Conservation (phyloP, 1,140 invertebrate genomes). For the Drosophila elegans region DNA sequence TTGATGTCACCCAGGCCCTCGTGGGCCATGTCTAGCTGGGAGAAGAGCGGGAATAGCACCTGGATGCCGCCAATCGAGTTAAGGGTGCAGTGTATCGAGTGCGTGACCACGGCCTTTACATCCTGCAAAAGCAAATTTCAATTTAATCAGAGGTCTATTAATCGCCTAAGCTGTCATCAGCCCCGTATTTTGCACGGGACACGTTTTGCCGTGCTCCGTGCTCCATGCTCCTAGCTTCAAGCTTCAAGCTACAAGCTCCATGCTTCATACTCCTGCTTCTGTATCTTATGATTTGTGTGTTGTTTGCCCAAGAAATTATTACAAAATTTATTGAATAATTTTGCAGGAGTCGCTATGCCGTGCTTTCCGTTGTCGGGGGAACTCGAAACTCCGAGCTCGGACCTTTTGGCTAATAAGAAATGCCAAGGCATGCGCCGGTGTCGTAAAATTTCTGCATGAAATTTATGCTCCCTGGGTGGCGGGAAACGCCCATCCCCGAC, state of each 20-base stretch:
- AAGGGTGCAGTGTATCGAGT: conserved; percentile 99
- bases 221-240: too few relatives aligned
- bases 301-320: conserved; percentile 81
- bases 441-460: conserved; percentile 76
- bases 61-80: conserved; percentile 99
- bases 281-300: conserved; percentile 73
- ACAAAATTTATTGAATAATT: conserved; percentile 84
- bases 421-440: conserved; percentile 74
- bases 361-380: too few relatives aligned
- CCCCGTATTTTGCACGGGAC: conserved; percentile 16
- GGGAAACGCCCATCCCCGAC: neutral
- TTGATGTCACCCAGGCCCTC: conserved; percentile 92
- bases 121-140: conserved; percentile 88
- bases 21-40: conserved; percentile 97
- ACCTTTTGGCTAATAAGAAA: conserved; percentile 68
- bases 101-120: conserved; percentile 99
- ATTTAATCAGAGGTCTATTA: conserved; percentile 45
- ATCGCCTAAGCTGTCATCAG: conserved; percentile 45
- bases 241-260: neutral
- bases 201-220: conserved; percentile 27
- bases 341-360: conserved; percentile 4
- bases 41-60: conserved; percentile 98
- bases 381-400: neutral
- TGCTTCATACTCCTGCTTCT: neutral
- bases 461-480: conserved; percentile 52